Evolutionary conservation across 2,113 vertebrate genomes (phyloP).

Genomic region (Heterotilapia buettikoferi): DNA sequence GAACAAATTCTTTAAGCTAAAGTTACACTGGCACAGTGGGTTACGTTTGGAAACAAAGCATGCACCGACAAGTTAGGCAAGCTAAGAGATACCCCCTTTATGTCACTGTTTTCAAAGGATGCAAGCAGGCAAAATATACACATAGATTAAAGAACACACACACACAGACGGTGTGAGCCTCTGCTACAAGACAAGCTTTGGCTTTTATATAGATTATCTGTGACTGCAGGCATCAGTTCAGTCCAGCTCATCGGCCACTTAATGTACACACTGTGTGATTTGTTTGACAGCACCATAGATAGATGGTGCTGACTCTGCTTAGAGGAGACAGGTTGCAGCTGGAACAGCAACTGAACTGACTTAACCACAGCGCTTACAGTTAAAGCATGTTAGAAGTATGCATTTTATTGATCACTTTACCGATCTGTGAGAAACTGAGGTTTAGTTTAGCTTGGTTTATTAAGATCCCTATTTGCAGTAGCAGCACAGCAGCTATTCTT

Average conservation of each 20-base stretch:
- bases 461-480: not conserved
- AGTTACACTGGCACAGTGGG: not conserved
- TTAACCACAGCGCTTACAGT: not conserved
- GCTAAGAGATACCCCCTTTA: not conserved
- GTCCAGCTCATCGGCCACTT: not conserved
- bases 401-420: not conserved
- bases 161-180: not conserved
- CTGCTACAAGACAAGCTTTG: not conserved
- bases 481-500: not conserved
- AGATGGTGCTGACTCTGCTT: not conserved
- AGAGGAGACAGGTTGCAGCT: slow-evolving; percentile 31
- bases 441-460: not conserved
- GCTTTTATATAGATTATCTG: not conserved
- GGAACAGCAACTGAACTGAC: not conserved
- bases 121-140: not conserved
- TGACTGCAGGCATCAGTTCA: not conserved
- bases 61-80: not conserved
- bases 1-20: not conserved
- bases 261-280: slow-evolving; percentile 21
- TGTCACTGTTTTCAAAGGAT: not conserved
- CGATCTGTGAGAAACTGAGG: not conserved
- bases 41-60: not conserved
- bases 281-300: slow-evolving; percentile 46
- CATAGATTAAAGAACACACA: not conserved
- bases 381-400: not conserved